Evolutionary conservation across 2,797 vertebrate genomes (phyloP).

Genomic region (Manis crassicaudata): DNA sequence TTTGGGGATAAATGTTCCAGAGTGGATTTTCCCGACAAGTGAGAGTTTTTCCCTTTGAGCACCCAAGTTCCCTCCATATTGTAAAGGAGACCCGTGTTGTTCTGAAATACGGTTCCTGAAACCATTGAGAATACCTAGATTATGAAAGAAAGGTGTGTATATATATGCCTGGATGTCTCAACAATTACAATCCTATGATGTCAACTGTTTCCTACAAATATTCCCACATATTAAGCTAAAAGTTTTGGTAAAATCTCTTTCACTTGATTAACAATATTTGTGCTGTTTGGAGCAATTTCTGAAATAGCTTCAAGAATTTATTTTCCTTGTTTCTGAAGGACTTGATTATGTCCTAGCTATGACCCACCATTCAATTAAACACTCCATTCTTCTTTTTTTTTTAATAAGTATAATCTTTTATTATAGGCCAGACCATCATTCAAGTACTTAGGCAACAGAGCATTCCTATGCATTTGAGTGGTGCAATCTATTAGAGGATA

Average conservation of each 20-base stretch:
- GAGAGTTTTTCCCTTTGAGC: background rate
- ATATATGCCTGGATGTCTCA: background rate
- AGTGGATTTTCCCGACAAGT: background rate
- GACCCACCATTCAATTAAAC: background rate
- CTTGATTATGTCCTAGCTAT: background rate
- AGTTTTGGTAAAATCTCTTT: constrained; percentile 13
- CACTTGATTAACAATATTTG: background rate
- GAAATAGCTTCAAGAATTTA: background rate
- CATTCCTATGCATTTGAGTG: background rate
- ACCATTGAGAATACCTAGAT: background rate
- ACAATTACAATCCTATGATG: background rate
- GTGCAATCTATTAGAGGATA: background rate
- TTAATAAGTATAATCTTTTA: background rate
- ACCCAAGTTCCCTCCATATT: background rate
- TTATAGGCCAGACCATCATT: background rate
- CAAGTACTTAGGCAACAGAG: background rate
- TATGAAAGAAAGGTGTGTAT: background rate
- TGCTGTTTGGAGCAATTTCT: background rate
- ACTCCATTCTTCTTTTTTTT: background rate
- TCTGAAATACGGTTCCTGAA: background rate
- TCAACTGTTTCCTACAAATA: background rate
- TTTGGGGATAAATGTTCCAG: background rate
- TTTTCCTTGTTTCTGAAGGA: constrained; percentile 27
- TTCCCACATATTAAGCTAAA: background rate
- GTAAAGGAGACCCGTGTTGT: background rate